These are phyloP conservation scores for Tenthredo scrophulariae DNA, from an alignment of 2,888 invertebrate genomes.

Conservation along the genomic window DNA sequence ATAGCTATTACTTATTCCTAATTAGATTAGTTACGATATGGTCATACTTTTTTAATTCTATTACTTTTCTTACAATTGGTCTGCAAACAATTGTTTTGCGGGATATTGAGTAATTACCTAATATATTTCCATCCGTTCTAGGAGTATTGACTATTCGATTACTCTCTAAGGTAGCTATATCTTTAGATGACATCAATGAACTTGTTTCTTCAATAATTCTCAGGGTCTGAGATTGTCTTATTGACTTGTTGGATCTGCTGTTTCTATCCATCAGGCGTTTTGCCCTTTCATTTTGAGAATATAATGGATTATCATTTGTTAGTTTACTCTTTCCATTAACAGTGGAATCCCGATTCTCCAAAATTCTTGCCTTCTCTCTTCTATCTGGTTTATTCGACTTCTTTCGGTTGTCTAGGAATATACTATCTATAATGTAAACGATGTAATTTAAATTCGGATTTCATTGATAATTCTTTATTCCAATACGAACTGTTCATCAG, in stretches of 20 bases:
- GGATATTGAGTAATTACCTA: background rate
- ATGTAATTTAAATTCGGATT: background rate
- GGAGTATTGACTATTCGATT: background rate
- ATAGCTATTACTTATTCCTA: background rate
- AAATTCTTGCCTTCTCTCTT: background rate
- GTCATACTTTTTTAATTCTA: slow-evolving; percentile 46
- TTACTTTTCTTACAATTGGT: slow-evolving; percentile 13
- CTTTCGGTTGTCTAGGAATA: background rate
- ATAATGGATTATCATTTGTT: background rate
- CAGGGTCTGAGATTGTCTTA: background rate
- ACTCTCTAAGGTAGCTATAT: background rate
- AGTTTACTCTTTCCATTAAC: background rate
- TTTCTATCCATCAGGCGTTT: slow-evolving; percentile 15
- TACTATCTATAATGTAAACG: background rate
- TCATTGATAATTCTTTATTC: background rate
- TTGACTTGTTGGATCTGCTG: background rate
- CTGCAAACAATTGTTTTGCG: background rate
- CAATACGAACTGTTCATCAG: background rate
- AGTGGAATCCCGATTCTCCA: background rate
- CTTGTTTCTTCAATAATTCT: background rate
- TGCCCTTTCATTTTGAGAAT: background rate
- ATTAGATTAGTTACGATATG: slow-evolving; percentile 25
- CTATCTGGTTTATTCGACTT: background rate
- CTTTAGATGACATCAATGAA: background rate
- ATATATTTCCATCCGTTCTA: background rate